Base-by-base conservation (phyloP, 2,888 invertebrate species). In the Ornithoptera priamus region DNA sequence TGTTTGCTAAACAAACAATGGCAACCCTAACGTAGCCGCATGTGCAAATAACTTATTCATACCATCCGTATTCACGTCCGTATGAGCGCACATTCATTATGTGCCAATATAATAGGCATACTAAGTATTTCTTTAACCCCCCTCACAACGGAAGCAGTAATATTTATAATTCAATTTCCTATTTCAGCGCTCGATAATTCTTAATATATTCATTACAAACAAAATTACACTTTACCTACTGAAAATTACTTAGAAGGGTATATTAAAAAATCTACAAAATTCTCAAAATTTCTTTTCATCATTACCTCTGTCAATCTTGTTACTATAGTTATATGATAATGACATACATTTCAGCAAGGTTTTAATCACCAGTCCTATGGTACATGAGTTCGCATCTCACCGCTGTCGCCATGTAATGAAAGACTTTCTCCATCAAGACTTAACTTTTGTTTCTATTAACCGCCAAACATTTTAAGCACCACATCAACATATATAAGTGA, bases 1-100 rank as follows among this genome's bases (percentile, higher is more conserved):
- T 65, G 46, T 69, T 65, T 61, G 42, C 18, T 17, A 65, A 69
- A 56, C 24, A 60, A 69, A 69, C 64, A 57, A 57, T 64, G 64
- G 61, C 67, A 67, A 53, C 61, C 70, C 70, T 71, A 61, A 0
- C 22, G 66, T 42, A 62, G 59, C 66, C 60, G 67, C 61, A 60
- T 67, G 67, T 61, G 67, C 72, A 67, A 69, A 69, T 73, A 71
- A 72, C 69, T 68, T 72, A 73, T 72, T 72, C 70, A 71, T 70
- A 70, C 69, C 60, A 69, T 67, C 53, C 68, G 65, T 69, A 69
- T 69, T 65, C 72, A 68, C 64, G 70, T 67, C 61, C 70, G 70
- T 67, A 67, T 65, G 67, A 67, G 68, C 70, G 65, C 70, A 70
- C 64, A 68, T 71, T 68, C 64, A 71, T 71, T 71, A 71, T 71